Evolutionary conservation across 64 coral and sea anemone species (phyloP).

Genomic region (Actinia tenebrosa): DNA sequence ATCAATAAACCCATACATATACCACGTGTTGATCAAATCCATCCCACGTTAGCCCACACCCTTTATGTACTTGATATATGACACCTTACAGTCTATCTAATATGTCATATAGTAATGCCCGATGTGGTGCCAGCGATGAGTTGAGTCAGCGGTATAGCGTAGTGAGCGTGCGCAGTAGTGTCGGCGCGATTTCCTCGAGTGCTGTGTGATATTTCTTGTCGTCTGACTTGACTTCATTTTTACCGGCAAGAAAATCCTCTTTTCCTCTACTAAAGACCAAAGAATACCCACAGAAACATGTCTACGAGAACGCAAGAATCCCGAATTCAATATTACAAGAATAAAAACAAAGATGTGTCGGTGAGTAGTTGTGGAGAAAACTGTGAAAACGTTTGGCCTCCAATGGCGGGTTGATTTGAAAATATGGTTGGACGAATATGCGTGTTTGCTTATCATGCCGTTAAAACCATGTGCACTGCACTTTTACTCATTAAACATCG

Average conservation of each 20-base stretch:
- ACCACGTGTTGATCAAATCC: not conserved
- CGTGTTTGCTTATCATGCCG: not conserved
- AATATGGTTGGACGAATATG: constrained; percentile 5
- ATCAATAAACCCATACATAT: no score
- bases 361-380: constrained; percentile 54
- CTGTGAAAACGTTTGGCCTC: not conserved
- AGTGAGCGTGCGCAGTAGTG: not conserved
- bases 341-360: constrained; percentile 93
- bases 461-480: not conserved
- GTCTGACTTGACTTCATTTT: constrained; percentile 14
- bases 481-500: not conserved
- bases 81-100: not conserved
- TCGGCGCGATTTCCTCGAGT: constrained; percentile 22
- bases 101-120: not conserved
- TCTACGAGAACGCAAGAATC: constrained; percentile 76
- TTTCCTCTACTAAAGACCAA: not conserved
- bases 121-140: not conserved
- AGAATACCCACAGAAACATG: constrained; percentile 43
- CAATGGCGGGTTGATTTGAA: constrained; percentile 63
- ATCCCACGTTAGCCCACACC: no score
- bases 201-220: constrained; percentile 3
- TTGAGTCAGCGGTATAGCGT: not conserved
- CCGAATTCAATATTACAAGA: constrained; percentile 83
- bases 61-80: not conserved
- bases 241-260: not conserved